Evolutionary conservation across 1,140 invertebrate species (phyloP).

Genomic region (Tetragonula clypearis): DNA sequence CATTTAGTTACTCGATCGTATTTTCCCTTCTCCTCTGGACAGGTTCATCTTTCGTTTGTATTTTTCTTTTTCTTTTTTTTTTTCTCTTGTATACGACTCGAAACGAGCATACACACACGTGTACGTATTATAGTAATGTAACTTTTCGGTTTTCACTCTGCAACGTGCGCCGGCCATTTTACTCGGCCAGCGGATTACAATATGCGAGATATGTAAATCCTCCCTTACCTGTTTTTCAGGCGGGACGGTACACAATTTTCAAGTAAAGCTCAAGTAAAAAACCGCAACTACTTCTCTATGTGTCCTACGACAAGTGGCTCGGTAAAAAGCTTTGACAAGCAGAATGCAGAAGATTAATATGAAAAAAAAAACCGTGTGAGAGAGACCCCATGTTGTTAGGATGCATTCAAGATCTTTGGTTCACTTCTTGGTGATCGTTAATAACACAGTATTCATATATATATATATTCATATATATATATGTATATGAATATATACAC

Average conservation of each 20-base stretch:
- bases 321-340: conserved; percentile 38
- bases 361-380: not conserved
- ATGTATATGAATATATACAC: no score
- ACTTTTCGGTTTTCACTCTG: not conserved
- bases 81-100: no score
- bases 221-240: conserved; percentile 25
- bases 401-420: not conserved
- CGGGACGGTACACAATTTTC: not conserved
- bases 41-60: not conserved
- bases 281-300: conserved; percentile 41
- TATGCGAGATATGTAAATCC: conserved; percentile 16
- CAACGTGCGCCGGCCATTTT: not conserved
- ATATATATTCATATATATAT: no score
- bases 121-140: not conserved
- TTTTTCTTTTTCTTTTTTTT: not conserved
- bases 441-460: not conserved
- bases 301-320: conserved; percentile 35
- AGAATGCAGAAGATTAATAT: conserved; percentile 39
- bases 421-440: not conserved
- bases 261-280: conserved; percentile 37
- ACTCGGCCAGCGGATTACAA: not conserved
- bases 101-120: not conserved
- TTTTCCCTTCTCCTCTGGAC: conserved; percentile 39
- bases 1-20: not conserved
- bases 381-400: not conserved